phyloP scores from a whole-genome alignment of 2,888 invertebrate species.

The Acleris laterana region DNA sequence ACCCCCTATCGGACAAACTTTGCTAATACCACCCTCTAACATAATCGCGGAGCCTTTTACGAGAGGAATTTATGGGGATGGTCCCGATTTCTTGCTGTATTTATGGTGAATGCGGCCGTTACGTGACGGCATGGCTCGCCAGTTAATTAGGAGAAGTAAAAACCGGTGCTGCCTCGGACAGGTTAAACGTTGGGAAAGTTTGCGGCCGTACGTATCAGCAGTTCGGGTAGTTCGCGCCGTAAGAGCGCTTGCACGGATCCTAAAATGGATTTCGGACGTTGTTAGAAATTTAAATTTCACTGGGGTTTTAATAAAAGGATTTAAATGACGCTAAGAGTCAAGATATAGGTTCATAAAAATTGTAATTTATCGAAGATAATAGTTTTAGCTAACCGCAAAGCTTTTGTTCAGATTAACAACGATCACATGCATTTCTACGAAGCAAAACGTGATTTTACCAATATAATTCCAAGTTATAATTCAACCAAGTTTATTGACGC shows the following conservation, averaged over 20 bases:
- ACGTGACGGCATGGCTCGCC: slow-evolving; percentile 71
- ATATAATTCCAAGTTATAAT: slow-evolving; percentile 24
- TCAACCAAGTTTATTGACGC: slow-evolving; percentile 44
- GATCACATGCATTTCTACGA: not conserved
- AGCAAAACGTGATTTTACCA: not conserved
- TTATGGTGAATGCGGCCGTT: slow-evolving; percentile 78
- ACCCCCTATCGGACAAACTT: slow-evolving; percentile 82
- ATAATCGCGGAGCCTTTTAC: slow-evolving; percentile 84
- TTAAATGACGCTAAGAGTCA: not conserved
- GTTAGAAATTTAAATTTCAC: slow-evolving; percentile 21
- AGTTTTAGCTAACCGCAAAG: not conserved
- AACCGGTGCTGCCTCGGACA: slow-evolving; percentile 45
- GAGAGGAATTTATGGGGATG: slow-evolving; percentile 84
- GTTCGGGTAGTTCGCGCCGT: slow-evolving; percentile 24
- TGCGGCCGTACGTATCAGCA: slow-evolving; percentile 34
- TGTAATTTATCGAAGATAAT: not conserved
- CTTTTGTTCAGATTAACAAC: not conserved
- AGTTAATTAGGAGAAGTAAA: slow-evolving; percentile 77
- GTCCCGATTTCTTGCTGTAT: slow-evolving; percentile 83
- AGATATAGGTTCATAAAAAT: not conserved
- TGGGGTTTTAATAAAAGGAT: not conserved
- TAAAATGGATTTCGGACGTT: slow-evolving; percentile 20
- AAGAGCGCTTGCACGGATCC: slow-evolving; percentile 29
- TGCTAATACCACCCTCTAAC: slow-evolving; percentile 84
- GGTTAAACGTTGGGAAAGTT: slow-evolving; percentile 35